Percentiles rank a stretch among this genome's conserved stretches.
These are phyloP conservation scores for Rhynchonycteris naso DNA, from an alignment of 2,797 vertebrate genomes.

Conservation along the genomic window DNA sequence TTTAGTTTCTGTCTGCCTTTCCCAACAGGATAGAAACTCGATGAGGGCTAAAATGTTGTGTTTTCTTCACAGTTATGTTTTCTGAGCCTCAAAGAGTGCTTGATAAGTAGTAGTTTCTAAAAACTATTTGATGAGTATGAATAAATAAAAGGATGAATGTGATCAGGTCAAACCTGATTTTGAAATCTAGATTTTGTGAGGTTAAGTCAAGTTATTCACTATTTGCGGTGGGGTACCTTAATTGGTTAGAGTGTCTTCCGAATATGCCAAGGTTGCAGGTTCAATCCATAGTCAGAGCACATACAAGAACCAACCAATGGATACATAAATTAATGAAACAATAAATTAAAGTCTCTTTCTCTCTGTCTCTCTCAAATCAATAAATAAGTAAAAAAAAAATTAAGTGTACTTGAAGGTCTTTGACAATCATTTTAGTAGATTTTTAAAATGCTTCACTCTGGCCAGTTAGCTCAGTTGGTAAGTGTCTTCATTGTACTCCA, in stretches of 20 bases:
- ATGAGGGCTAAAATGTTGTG: not conserved
- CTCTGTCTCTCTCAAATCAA: too few relatives aligned
- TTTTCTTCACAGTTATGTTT: not conserved
- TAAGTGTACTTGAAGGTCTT: not conserved
- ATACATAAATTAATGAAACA: too few relatives aligned
- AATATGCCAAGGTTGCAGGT: too few relatives aligned
- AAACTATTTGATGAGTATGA: not conserved
- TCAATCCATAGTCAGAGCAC: too few relatives aligned
- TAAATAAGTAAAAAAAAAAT: too few relatives aligned
- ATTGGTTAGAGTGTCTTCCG: too few relatives aligned
- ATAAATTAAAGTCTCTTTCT: too few relatives aligned
- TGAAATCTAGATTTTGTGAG: not conserved
- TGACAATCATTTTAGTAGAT: constrained; percentile 27
- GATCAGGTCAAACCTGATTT: not conserved
- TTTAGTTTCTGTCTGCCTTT: not conserved
- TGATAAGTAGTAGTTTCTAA: not conserved
- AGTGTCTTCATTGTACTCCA: too few relatives aligned
- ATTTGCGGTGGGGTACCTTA: not conserved
- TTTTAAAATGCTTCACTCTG: not conserved
- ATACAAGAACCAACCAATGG: too few relatives aligned
- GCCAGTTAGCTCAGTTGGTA: too few relatives aligned
- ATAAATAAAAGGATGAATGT: not conserved
- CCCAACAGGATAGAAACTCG: not conserved
- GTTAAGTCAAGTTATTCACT: not conserved
- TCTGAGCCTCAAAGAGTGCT: not conserved